phyloP scores from a whole-genome alignment of 2,888 invertebrate genomes.

The Cephus sareptanus region DNA sequence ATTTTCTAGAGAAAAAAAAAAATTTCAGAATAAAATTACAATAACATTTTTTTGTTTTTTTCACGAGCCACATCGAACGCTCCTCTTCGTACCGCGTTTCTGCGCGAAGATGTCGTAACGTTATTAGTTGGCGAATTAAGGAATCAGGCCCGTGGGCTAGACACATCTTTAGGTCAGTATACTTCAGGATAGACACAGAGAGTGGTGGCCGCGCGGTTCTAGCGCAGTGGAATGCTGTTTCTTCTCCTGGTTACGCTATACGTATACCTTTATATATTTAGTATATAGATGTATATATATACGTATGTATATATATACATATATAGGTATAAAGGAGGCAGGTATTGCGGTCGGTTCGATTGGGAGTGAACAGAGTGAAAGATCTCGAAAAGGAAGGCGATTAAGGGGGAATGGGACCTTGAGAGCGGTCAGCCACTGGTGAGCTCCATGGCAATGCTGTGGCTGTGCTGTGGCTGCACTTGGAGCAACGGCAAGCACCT shows the following conservation, averaged over 20 bases:
- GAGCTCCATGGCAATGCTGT: constrained; percentile 24
- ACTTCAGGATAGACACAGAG: constrained; percentile 27
- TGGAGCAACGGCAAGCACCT: too few species aligned
- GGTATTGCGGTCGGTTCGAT: constrained; percentile 45
- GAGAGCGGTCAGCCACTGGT: constrained; percentile 63
- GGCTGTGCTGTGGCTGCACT: constrained; percentile 5
- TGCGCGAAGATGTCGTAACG: too few species aligned
- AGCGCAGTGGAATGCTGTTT: constrained; percentile 39
- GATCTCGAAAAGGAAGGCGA: constrained; percentile 59
- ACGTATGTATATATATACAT: neutral
- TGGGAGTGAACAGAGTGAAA: constrained; percentile 51
- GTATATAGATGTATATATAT: neutral
- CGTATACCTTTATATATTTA: constrained; percentile 4
- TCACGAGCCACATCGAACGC: too few species aligned
- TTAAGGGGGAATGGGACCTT: constrained; percentile 55
- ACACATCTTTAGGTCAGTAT: constrained; percentile 55
- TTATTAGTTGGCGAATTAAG: too few species aligned
- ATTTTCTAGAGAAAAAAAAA: neutral
- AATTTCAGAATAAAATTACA: neutral
- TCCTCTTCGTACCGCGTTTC: too few species aligned
- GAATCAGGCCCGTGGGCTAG: too few species aligned
- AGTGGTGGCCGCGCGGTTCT: constrained; percentile 23
- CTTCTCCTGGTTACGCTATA: constrained; percentile 16
- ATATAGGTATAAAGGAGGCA: constrained; percentile 15
- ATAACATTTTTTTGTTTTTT: too few species aligned